Percentiles rank a stretch among this genome's conserved stretches.
Evolutionary conservation across 2,888 invertebrate species (phyloP).

Genomic region (Leucophenga maculata): DNA sequence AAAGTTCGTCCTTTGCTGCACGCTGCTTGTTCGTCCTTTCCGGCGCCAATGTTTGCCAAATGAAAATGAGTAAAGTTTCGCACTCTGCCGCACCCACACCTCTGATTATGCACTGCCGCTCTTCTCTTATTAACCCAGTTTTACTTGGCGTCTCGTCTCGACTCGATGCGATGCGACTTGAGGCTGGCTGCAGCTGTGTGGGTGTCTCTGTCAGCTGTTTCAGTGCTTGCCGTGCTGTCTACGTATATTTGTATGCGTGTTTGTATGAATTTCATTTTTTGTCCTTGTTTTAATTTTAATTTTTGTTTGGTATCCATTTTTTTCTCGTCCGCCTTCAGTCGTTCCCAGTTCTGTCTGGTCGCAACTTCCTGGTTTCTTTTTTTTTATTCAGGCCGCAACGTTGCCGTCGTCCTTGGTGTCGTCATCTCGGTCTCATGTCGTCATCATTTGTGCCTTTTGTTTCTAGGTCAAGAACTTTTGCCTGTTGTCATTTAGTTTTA

Average conservation of each 20-base stretch:
- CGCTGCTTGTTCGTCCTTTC: slow-evolving; percentile 17
- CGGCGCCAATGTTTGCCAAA: slow-evolving; percentile 43
- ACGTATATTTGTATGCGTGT: slow-evolving; percentile 28
- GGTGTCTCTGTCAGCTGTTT: slow-evolving; percentile 24
- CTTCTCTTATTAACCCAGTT: slow-evolving; percentile 67
- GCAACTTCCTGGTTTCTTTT: slow-evolving; percentile 42
- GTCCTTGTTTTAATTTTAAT: slow-evolving; percentile 70
- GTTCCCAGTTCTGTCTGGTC: slow-evolving; percentile 37
- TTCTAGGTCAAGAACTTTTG: slow-evolving; percentile 69
- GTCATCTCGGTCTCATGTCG: slow-evolving; percentile 40
- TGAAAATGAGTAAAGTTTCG: slow-evolving; percentile 63
- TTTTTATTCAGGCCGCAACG: slow-evolving; percentile 16
- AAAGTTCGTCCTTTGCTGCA: slow-evolving; percentile 34
- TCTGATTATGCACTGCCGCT: slow-evolving; percentile 62
- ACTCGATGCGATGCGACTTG: slow-evolving; percentile 43
- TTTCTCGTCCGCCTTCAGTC: slow-evolving; percentile 26
- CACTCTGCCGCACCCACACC: slow-evolving; percentile 47
- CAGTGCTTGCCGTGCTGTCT: slow-evolving; percentile 24
- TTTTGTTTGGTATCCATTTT: slow-evolving; percentile 62
- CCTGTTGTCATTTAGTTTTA: slow-evolving; percentile 38
- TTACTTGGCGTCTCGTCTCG: slow-evolving; percentile 36
- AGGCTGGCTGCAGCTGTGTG: slow-evolving; percentile 15
- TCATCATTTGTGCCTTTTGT: slow-evolving; percentile 60
- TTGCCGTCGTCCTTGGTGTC: slow-evolving; percentile 39
- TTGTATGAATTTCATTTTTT: slow-evolving; percentile 50